Base-by-base conservation (phyloP, 2,888 invertebrate genomes). In the Ormyrus nitidulus region DNA sequence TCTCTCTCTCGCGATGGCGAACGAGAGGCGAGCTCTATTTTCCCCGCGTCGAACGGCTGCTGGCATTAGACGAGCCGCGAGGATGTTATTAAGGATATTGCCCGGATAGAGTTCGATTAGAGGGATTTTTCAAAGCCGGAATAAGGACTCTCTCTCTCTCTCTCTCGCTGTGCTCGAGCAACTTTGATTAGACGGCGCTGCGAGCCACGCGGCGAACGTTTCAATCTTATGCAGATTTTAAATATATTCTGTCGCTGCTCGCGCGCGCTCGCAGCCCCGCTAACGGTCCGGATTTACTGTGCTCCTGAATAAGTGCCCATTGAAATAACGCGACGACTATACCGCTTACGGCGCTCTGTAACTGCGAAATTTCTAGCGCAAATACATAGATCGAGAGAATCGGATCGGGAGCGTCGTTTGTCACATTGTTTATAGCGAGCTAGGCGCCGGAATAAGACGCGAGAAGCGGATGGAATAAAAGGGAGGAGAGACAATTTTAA, bases 11-110 rank as follows among this genome's bases (percentile, higher is more conserved):
- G 3, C 34, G 34, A 34, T 34, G 34, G 34, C 34, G 34, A 34
- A 34, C 34, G 34, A 34, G 34, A 34, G 34, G 34, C 34, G 34
- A 34, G 34, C 34, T 68, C 58, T 64, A 72, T 59, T 77, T 71
- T 72, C 3, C 10, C n/a, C 2, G 59, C 7, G 34, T 34, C 34
- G 34, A 34, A 34, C 34, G 34, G 34, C 34, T 4, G 4, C 34
- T 4, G 34, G 34, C 34, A 34, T 34, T 34, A 34, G 34, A 4
- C 34, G 34, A 34, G 34, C 34, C 4, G 48, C 49, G 13, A 71
- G 13, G 51, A 53, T 11, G 19, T 58, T 71, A 6, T n/a, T 49
- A 71, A 6, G 53, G n/a, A n/a, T 46, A 51, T 34, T 10, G 48
- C 44, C 13, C 46, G 13, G 49, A 58, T 56, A 46, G 46, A 49